These are phyloP conservation scores for Dendrolimus punctatus DNA, from an alignment of 1,140 invertebrate genomes.

Conservation along the genomic window DNA sequence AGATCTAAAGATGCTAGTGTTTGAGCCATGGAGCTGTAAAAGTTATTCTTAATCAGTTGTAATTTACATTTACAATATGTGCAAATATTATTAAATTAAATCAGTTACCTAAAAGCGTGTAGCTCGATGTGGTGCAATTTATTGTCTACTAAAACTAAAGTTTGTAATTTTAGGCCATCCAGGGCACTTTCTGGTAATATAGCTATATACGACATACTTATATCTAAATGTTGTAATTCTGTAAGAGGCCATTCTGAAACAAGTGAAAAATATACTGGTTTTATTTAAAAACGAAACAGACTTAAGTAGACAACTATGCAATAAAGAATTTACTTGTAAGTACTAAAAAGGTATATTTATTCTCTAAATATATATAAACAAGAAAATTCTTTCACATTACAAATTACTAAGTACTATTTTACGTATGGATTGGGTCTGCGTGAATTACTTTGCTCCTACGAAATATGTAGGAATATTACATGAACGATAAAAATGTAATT, in stretches of 20 bases:
- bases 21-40: slow-evolving; percentile 74
- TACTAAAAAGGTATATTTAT: too few species aligned
- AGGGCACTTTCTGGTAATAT: slow-evolving; percentile 58
- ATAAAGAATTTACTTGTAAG: too few species aligned
- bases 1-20: slow-evolving; percentile 80
- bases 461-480: too few species aligned
- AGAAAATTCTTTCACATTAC: too few species aligned
- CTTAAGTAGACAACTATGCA: too few species aligned
- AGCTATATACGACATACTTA: slow-evolving; percentile 64
- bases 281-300: too few species aligned
- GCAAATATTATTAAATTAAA: background rate
- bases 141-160: slow-evolving; percentile 61
- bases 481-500: too few species aligned
- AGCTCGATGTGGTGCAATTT: slow-evolving; percentile 58
- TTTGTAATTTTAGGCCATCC: slow-evolving; percentile 55
- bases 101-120: slow-evolving; percentile 52
- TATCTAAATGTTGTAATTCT: slow-evolving; percentile 61
- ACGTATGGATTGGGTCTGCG: too few species aligned
- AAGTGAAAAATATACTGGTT: background rate
- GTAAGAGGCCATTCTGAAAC: slow-evolving; percentile 63
- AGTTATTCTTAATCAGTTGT: slow-evolving; percentile 10
- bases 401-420: too few species aligned
- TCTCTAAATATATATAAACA: too few species aligned
- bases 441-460: too few species aligned
- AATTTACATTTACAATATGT: slow-evolving; percentile 7